phyloP scores from a whole-genome alignment of 2,888 invertebrate genomes.

The Thera obeliscata region DNA sequence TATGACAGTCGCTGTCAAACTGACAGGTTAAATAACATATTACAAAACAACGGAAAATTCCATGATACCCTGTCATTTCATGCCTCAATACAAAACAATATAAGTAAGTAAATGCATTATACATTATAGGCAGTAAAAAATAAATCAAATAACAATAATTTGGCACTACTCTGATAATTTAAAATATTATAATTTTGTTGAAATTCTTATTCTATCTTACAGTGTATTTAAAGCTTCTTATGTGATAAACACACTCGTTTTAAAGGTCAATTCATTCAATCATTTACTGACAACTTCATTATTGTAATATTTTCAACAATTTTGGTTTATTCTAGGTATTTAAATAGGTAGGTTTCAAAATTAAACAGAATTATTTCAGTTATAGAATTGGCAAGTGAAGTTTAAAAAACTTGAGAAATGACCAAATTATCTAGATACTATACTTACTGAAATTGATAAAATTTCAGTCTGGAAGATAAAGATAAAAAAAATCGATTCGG shows the following conservation, averaged over 20 bases:
- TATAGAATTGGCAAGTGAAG: too few species aligned
- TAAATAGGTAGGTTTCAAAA: too few species aligned
- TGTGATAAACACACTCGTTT: slow-evolving; percentile 59
- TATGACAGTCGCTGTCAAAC: slow-evolving; percentile 14
- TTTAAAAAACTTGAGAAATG: too few species aligned
- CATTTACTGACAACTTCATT: slow-evolving; percentile 19
- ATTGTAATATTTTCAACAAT: not conserved
- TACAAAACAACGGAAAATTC: slow-evolving; percentile 49
- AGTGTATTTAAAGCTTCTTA: slow-evolving; percentile 81
- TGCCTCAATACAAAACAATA: slow-evolving; percentile 61
- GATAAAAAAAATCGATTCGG: too few species aligned
- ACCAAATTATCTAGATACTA: too few species aligned
- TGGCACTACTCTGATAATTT: slow-evolving; percentile 71
- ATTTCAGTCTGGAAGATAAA: too few species aligned
- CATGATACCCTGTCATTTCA: slow-evolving; percentile 80
- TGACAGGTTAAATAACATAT: slow-evolving; percentile 26
- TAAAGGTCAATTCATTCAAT: slow-evolving; percentile 43
- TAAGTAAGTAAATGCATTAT: slow-evolving; percentile 60
- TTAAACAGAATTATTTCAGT: too few species aligned
- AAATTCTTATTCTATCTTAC: slow-evolving; percentile 61
- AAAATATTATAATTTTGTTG: slow-evolving; percentile 46
- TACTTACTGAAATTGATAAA: too few species aligned
- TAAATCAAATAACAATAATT: slow-evolving; percentile 34
- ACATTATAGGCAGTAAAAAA: slow-evolving; percentile 49
- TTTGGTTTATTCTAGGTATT: too few species aligned